These are phyloP conservation scores for Mus caroli DNA, from an alignment of 2,797 vertebrate species.

Conservation along the genomic window DNA sequence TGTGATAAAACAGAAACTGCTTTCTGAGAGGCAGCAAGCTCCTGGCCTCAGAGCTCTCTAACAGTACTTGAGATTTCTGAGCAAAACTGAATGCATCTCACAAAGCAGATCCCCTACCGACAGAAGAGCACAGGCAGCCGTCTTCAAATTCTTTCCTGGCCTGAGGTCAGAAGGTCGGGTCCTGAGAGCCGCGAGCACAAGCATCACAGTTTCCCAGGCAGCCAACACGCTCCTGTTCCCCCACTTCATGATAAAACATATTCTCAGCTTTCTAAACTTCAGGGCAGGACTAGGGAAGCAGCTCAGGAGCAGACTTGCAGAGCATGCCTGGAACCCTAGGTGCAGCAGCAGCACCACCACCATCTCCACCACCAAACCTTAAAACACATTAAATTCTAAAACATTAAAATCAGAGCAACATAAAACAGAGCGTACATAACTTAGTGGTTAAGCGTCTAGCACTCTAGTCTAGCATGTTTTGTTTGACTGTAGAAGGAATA, in stretches of 20 bases:
- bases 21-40: background rate
- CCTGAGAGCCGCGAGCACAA: background rate
- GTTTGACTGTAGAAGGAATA: background rate
- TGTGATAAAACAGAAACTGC: background rate
- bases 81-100: background rate
- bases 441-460: background rate
- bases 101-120: background rate
- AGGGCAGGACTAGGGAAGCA: background rate
- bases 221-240: background rate
- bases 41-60: background rate
- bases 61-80: background rate
- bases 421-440: background rate
- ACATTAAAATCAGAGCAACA: slow-evolving; percentile 9
- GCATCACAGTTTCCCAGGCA: background rate
- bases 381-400: slow-evolving; percentile 31
- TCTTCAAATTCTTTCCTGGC: background rate
- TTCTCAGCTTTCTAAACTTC: slow-evolving; percentile 23
- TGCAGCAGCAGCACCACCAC: background rate
- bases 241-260: background rate
- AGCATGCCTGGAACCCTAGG: background rate
- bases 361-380: background rate
- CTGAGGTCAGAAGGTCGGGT: background rate
- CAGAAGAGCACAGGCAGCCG: background rate
- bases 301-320: background rate
- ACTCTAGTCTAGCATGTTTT: background rate